Percentiles rank a stretch among this genome's conserved stretches.
phyloP scores from a whole-genome alignment of 2,888 invertebrate genomes.

The Clivina fossor region DNA sequence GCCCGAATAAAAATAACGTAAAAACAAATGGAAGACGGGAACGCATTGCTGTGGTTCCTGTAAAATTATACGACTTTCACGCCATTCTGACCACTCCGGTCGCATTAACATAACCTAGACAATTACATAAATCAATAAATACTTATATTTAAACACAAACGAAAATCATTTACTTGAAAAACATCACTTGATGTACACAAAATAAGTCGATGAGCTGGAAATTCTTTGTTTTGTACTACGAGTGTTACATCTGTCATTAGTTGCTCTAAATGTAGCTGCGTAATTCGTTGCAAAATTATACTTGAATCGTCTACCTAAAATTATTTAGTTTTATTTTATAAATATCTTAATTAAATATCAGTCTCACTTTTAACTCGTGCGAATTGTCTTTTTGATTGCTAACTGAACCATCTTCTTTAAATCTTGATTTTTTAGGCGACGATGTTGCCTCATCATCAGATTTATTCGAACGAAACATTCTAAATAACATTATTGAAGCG shows the following conservation, averaged over 20 bases:
- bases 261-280: constrained; percentile 79
- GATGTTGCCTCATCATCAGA: constrained; percentile 14
- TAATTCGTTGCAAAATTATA: constrained; percentile 79
- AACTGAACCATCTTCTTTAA: constrained; percentile 18
- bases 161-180: constrained; percentile 70
- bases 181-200: constrained; percentile 94
- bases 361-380: constrained; percentile 20
- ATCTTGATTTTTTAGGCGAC: constrained; percentile 23
- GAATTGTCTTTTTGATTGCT: constrained; percentile 4
- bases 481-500: constrained; percentile 16
- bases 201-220: constrained; percentile 87
- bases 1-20: constrained; percentile 87
- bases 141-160: constrained; percentile 17
- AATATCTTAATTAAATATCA: not conserved
- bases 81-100: constrained; percentile 89
- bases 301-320: constrained; percentile 83
- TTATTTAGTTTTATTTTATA: constrained; percentile 24
- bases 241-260: constrained; percentile 88
- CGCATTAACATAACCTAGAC: constrained; percentile 92
- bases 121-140: constrained; percentile 29
- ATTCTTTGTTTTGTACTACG: constrained; percentile 78
- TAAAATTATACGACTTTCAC: constrained; percentile 78
- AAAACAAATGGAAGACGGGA: constrained; percentile 82
- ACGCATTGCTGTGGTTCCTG: constrained; percentile 85
- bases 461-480: constrained; percentile 32